phyloP scores from a whole-genome alignment of 1,140 invertebrate genomes.

The Matsumurasca onukii region DNA sequence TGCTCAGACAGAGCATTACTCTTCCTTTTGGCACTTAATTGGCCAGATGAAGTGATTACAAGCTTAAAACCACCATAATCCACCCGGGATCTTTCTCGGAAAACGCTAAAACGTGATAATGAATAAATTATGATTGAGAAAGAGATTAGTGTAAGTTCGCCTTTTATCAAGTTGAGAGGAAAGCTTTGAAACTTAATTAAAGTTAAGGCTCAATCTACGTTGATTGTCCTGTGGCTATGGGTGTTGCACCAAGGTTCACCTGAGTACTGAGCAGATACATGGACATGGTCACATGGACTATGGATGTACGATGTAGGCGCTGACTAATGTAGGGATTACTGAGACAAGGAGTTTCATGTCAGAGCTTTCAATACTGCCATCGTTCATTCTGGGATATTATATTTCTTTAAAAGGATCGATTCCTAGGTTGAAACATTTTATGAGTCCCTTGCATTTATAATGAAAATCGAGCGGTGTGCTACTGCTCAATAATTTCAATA shows the following conservation, averaged over 20 bases:
- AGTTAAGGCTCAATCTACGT: not conserved
- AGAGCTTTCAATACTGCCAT: not conserved
- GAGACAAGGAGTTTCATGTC: not conserved
- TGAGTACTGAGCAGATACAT: not conserved
- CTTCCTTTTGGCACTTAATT: conserved; percentile 22
- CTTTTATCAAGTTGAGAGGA: not conserved
- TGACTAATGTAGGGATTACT: not conserved
- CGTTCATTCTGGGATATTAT: not conserved
- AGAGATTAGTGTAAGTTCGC: not conserved
- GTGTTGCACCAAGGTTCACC: not conserved
- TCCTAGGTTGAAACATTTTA: not conserved
- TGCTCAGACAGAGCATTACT: not conserved
- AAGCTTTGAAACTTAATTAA: not conserved
- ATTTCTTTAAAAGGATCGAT: not conserved
- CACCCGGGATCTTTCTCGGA: not conserved
- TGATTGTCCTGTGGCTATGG: not conserved
- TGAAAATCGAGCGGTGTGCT: too few species aligned
- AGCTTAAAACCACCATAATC: not conserved
- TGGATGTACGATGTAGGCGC: not conserved
- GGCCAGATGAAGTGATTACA: conserved; percentile 21
- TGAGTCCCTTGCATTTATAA: not conserved
- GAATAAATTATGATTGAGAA: conserved; percentile 7
- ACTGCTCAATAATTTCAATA: too few species aligned
- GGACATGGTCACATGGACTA: not conserved
- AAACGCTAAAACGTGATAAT: conserved; percentile 20